These are phyloP conservation scores for Tinea trinotella DNA, from an alignment of 2,888 invertebrate species.

Conservation along the genomic window DNA sequence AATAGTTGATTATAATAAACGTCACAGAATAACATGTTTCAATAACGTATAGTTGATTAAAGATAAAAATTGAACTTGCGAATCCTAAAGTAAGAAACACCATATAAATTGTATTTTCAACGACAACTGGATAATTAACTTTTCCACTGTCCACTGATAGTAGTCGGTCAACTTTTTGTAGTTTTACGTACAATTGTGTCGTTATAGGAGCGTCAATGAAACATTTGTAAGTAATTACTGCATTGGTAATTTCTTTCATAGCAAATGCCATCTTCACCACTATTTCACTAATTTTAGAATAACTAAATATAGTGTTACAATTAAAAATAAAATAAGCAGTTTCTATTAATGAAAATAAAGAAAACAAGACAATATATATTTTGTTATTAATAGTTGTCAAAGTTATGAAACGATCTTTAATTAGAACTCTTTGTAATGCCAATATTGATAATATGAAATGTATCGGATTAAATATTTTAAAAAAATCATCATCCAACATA, in stretches of 20 bases:
- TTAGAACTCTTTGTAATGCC: conserved; percentile 38
- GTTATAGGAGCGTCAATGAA: neutral
- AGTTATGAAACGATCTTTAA: conserved; percentile 40
- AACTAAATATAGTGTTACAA: conserved; percentile 28
- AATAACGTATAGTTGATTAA: neutral
- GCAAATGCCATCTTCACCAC: conserved; percentile 29
- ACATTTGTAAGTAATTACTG: neutral
- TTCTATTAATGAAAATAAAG: conserved; percentile 29
- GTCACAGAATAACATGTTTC: neutral
- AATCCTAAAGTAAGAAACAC: neutral
- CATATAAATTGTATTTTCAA: neutral
- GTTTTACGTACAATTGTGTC: neutral
- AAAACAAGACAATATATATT: conserved; percentile 32
- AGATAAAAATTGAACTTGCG: neutral
- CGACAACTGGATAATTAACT: neutral
- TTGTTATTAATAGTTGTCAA: conserved; percentile 31
- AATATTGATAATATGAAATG: conserved; percentile 32
- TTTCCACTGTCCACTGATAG: neutral
- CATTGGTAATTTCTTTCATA: neutral
- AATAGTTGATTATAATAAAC: neutral
- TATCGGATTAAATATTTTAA: conserved; percentile 35
- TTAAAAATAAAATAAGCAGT: conserved; percentile 25
- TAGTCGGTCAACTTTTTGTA: conserved; percentile 7
- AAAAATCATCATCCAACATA: conserved; percentile 42
- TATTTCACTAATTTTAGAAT: conserved; percentile 1